A percentile compares a stretch with the other conserved stretches of the same genome.
These are phyloP conservation scores for Drosophila meridionalis DNA, from an alignment of 2,888 invertebrate genomes.

Conservation along the genomic window DNA sequence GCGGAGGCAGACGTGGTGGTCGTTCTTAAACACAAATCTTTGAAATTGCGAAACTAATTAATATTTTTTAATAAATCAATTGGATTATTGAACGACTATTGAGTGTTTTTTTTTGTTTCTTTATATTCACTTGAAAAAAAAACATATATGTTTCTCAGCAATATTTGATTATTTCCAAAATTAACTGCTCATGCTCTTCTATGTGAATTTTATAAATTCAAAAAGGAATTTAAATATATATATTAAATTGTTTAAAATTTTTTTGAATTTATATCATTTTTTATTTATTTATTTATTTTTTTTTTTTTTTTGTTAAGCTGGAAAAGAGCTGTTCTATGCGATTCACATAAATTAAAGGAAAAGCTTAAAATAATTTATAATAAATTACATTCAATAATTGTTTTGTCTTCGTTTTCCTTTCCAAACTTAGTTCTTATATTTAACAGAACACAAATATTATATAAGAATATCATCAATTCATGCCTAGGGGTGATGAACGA, in stretches of 20 bases:
- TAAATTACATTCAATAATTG: too few relatives aligned
- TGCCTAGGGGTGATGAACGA: too few relatives aligned
- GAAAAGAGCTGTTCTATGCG: background rate
- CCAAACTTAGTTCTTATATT: too few relatives aligned
- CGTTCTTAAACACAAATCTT: background rate
- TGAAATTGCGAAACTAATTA: background rate
- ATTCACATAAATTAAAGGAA: background rate
- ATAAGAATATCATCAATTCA: too few relatives aligned
- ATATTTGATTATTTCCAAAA: background rate
- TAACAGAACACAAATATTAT: too few relatives aligned
- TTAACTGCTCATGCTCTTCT: background rate
- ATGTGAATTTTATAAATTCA: too few relatives aligned
- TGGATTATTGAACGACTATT: background rate
- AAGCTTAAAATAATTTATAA: background rate
- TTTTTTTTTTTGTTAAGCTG: too few relatives aligned
- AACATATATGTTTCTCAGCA: background rate
- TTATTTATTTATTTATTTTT: too few relatives aligned
- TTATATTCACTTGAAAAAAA: background rate
- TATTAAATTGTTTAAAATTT: too few relatives aligned
- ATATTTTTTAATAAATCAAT: background rate
- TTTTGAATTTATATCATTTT: too few relatives aligned
- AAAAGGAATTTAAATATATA: background rate
- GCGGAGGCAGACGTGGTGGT: background rate
- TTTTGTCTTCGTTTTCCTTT: too few relatives aligned
- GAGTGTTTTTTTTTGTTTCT: background rate